Percentiles rank a stretch among this genome's conserved stretches.
These are phyloP conservation scores for Periparus ater DNA, from an alignment of 2,797 vertebrate species.

Conservation along the genomic window DNA sequence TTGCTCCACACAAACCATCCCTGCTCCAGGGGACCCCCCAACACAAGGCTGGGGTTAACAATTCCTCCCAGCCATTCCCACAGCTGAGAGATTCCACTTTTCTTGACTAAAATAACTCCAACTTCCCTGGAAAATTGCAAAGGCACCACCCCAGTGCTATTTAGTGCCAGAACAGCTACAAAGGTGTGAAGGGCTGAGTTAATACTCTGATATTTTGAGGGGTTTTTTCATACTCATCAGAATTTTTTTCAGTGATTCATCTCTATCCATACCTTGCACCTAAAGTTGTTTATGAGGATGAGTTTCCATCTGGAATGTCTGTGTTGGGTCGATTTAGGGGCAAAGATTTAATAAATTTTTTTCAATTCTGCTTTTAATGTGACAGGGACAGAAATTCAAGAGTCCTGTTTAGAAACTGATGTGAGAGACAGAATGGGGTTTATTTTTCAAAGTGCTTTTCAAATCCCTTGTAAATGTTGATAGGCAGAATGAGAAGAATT, in stretches of 20 bases:
- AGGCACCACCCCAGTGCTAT: not conserved
- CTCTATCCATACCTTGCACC: not conserved
- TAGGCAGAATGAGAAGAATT: constrained; percentile 55
- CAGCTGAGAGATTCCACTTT: not conserved
- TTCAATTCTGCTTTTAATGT: not conserved
- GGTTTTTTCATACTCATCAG: rapidly evolving
- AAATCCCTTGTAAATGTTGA: constrained; percentile 53
- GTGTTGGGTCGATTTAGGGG: constrained; percentile 5
- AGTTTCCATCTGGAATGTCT: not conserved
- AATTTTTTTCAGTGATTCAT: not conserved
- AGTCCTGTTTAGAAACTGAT: not conserved
- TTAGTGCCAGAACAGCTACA: not conserved
- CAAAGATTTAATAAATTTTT: not conserved
- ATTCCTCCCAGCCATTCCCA: not conserved
- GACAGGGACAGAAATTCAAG: constrained; percentile 23
- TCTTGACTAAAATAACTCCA: not conserved
- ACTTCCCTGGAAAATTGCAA: not conserved
- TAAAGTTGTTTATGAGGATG: not conserved
- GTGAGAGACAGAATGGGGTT: not conserved
- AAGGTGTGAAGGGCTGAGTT: not conserved
- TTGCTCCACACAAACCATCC: not conserved
- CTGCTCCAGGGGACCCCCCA: not conserved
- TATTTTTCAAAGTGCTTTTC: not conserved
- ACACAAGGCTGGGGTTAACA: not conserved
- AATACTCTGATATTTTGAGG: not conserved